Evolutionary conservation across 1,140 invertebrate genomes (phyloP), one percentile per base, ranked within the genome.

Genomic region (Arion vulgaris): DNA sequence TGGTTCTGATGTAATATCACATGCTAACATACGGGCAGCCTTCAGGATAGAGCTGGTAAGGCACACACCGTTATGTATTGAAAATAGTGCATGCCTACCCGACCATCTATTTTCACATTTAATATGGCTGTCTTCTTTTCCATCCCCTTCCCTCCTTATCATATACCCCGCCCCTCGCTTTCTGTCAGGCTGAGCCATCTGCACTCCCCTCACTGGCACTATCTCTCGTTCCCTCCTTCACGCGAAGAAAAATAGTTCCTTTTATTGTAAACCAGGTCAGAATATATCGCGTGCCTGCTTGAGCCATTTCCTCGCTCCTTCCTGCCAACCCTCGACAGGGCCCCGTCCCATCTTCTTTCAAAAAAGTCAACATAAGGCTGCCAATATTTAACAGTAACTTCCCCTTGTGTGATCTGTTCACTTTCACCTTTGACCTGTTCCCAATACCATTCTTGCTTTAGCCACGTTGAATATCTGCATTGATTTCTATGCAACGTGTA

Each of bases 281-380:
- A 78, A 57, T 78, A 78, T 78, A 66, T 62, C 32, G 51, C 39
- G 53, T 68, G 76, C 76, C 32, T 78, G 51, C 1, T 57, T 28
- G 57, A 66, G 76, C 76, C 38, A 39, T 78, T 78, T 78, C 76
- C 19, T 62, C 76, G 76, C 36, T 78, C 76, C 57, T 78, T 78
- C 76, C 76, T 78, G 66, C 57, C 76, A 38, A 26, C 76, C 74
- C 76, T 34, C 53, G 34, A 39, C 76, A 78, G 78, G 28, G 51
- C 78, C 80, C 69, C 80, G 49, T 51, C 80, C 66, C 80, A 41
- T 81, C 38, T 73, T 81, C 76, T 78, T 68, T 78, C 23, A 75
- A 80, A 80, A 71, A 71, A 69, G 80, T 81, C 80, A 81, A 73
- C 80, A 51, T 19, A 45, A 81, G 71, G 53, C 73, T 62, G 78